Evolutionary conservation across 35 echinoderm and acorn worm genomes (phyloP), one percentile per base, ranked within the genome.

Genomic region (Ptychodera flava): DNA sequence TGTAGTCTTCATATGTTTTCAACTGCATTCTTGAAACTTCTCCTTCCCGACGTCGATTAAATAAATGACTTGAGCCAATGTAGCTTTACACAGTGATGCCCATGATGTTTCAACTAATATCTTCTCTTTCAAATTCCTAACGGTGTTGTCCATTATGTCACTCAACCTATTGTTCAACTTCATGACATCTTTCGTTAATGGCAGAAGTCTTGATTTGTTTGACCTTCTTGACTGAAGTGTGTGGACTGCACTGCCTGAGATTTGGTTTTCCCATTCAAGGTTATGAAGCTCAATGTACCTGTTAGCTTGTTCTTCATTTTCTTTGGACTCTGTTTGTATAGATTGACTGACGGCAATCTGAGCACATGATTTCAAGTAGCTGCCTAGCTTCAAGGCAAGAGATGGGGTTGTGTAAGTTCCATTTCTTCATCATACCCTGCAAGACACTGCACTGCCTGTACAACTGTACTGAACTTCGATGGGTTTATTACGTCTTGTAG

Each of bases 351-450:
- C 75, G 12, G 35, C 14, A 80, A 87, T 87, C 34, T 78, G 52
- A 87, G 86, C 86, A 53, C 76, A 78, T 32, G 52, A 30, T 0
- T 87, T 87, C 78, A 80, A 33, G 76, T 29, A 30, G 34, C 79
- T 34, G 29, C 86, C 76, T 78, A 35, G 53, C 78, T 87, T 87
- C 76, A 12, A 78, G 28, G 78, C 86, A 6, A 87, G 32, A 30
- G 86, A 87, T 87, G 86, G 86, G 15, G 86, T 87, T 31, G 75
- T 16, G 78, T 77, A 87, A 34, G 35, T 77, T 77, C 35, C 52
- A 22, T 53, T 87, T 28, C 34, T 31, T 87, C 86, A 87, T 87
- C 76, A 87, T 78, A 87, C 6, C 37, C 33, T 87, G 86, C 52
- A 78, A 52, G 30, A 30, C 78, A 78, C 34, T 33, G 77, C 1